Evolutionary conservation across 92 coral and sea anemone species (phyloP).

Genomic region (Palythoa grandis): DNA sequence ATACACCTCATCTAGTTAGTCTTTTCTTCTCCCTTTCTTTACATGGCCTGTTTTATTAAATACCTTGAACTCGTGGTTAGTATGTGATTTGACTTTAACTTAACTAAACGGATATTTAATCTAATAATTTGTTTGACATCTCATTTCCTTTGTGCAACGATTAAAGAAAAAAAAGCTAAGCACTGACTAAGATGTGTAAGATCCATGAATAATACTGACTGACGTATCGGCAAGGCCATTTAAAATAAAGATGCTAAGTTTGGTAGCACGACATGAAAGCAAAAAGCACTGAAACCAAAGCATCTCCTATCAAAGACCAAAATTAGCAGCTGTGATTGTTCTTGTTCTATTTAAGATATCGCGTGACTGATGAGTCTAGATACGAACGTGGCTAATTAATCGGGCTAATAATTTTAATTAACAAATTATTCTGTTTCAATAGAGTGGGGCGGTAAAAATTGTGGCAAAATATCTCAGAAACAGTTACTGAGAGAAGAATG

Average conservation of each 20-base stretch:
- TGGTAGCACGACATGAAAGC: neutral
- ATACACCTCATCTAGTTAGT: no score
- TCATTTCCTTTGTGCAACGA: neutral
- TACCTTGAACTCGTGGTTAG: no score
- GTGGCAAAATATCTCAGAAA: neutral
- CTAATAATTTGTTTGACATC: neutral
- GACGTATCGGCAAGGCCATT: neutral
- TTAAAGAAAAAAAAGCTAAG: neutral
- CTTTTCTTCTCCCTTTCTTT: no score
- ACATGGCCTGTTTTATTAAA: no score
- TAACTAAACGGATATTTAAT: neutral
- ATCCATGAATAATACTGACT: neutral
- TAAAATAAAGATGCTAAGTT: neutral
- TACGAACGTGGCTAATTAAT: neutral
- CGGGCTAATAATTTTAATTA: neutral
- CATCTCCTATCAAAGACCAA: neutral
- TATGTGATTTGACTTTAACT: no score
- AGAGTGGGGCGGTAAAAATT: neutral
- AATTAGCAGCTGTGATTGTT: neutral
- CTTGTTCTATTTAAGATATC: neutral
- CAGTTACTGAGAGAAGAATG: no score
- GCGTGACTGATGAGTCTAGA: neutral
- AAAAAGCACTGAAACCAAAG: neutral
- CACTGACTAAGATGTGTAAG: neutral
- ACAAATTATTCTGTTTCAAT: neutral